Evolutionary conservation across 2,888 invertebrate genomes (phyloP).

Genomic region (Cerastis leucographa): DNA sequence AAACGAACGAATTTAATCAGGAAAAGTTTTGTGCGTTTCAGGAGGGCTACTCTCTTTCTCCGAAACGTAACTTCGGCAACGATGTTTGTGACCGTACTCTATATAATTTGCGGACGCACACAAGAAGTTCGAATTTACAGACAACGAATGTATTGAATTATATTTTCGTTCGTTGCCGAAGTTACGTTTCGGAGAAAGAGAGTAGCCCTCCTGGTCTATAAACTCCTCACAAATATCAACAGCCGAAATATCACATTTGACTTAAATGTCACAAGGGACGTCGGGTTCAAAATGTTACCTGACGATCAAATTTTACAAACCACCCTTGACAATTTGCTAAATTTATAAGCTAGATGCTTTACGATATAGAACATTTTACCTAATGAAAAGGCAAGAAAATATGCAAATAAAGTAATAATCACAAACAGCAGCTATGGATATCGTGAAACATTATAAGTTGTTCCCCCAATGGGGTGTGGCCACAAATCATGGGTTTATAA

Average conservation of each 20-base stretch:
- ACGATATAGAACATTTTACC: not conserved
- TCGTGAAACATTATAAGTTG: constrained; percentile 28
- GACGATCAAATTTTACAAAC: not conserved
- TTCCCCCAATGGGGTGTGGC: constrained; percentile 45
- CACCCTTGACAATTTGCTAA: not conserved
- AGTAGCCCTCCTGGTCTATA: not conserved
- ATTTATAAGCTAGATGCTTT: not conserved
- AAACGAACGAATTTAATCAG: not conserved
- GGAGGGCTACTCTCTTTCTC: too few species aligned
- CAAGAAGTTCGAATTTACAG: too few species aligned
- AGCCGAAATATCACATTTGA: not conserved
- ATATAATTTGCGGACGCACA: too few species aligned
- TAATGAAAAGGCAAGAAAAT: not conserved
- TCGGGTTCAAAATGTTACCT: not conserved
- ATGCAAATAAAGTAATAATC: constrained; percentile 22
- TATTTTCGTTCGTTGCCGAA: too few species aligned
- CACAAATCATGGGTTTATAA: constrained; percentile 70
- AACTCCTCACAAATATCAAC: not conserved
- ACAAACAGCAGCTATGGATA: constrained; percentile 9
- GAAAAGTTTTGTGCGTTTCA: not conserved
- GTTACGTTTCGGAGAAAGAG: too few species aligned
- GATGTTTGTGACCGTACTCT: too few species aligned
- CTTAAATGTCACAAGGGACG: not conserved
- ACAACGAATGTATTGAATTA: too few species aligned
- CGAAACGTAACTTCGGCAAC: too few species aligned